Evolutionary conservation across 2,797 vertebrate species (phyloP).

Genomic region (Natrix natrix): DNA sequence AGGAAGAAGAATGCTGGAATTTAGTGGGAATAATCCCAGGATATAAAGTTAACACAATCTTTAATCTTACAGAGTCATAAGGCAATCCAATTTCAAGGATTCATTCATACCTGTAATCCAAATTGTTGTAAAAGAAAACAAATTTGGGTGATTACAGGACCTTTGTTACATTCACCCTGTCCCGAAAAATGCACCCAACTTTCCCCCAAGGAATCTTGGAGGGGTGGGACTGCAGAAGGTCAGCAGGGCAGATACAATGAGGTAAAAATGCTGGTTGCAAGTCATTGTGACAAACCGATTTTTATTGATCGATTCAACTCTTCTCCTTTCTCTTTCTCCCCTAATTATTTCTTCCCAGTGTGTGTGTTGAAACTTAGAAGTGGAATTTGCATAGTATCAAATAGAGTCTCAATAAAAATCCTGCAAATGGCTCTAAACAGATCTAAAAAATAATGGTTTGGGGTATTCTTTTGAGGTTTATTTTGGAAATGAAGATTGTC

Average conservation of each 20-base stretch:
- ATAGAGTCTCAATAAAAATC: too few species aligned
- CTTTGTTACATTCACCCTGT: background rate
- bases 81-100: background rate
- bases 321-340: background rate
- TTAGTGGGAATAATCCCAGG: background rate
- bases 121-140: background rate
- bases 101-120: background rate
- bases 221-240: rapidly evolving
- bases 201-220: too few species aligned
- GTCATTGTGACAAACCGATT: background rate
- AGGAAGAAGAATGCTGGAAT: background rate
- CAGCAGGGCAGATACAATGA: background rate
- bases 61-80: background rate
- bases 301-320: background rate
- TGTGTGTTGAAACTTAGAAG: too few species aligned
- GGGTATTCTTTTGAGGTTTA: too few species aligned
- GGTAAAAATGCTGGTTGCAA: background rate
- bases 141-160: background rate
- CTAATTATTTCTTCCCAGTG: too few species aligned
- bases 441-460: too few species aligned
- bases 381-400: too few species aligned
- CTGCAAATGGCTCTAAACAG: too few species aligned
- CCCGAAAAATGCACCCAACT: background rate
- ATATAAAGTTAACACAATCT: background rate
- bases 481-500: too few species aligned